These are phyloP conservation scores for Pomatostomus ruficeps DNA, from an alignment of 2,113 vertebrate species.

Conservation along the genomic window DNA sequence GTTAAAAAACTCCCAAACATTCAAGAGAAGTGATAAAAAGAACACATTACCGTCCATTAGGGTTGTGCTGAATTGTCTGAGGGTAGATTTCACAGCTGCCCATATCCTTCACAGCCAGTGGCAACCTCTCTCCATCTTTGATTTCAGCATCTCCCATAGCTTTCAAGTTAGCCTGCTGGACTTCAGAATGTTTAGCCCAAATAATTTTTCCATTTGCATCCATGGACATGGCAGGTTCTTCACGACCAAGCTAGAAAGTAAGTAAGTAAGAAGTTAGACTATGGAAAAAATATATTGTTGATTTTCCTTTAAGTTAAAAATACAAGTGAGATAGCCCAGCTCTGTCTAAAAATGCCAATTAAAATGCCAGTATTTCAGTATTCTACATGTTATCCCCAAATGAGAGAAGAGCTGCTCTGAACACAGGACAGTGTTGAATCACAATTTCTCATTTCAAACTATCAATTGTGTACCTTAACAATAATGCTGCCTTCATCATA, in stretches of 20 bases:
- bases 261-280: not conserved
- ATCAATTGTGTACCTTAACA: slow-evolving; percentile 82
- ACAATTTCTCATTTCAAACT: not conserved
- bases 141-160: slow-evolving; percentile 99
- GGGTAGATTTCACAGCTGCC: slow-evolving; percentile 99
- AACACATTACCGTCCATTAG: slow-evolving; percentile 86
- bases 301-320: not conserved
- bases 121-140: slow-evolving; percentile 95
- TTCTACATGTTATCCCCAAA: not conserved
- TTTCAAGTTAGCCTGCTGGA: slow-evolving; percentile 97
- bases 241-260: slow-evolving; percentile 86
- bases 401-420: not conserved
- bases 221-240: slow-evolving; percentile 99
- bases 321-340: not conserved
- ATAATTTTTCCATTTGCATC: slow-evolving; percentile 98
- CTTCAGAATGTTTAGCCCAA: slow-evolving; percentile 97
- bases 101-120: slow-evolving; percentile 97
- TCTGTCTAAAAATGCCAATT: not conserved
- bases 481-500: slow-evolving; percentile 99
- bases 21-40: not conserved
- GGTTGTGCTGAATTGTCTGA: slow-evolving; percentile 98
- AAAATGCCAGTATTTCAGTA: not conserved
- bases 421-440: not conserved
- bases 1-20: not conserved
- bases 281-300: not conserved